These are phyloP conservation scores for Acomys russatus DNA, from an alignment of 2,797 vertebrate genomes.

Conservation along the genomic window DNA sequence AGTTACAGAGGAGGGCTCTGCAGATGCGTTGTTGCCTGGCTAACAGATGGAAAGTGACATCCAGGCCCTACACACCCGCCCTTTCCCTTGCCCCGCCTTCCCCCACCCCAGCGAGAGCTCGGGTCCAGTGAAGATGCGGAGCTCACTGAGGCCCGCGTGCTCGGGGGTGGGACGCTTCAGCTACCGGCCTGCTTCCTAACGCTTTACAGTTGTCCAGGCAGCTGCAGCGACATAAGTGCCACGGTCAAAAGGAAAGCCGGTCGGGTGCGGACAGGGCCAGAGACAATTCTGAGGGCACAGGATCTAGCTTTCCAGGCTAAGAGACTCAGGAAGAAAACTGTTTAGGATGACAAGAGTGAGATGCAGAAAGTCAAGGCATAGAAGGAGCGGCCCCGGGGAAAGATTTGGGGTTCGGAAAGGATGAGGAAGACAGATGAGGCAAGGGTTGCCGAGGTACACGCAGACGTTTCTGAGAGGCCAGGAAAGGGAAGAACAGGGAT, in stretches of 20 bases:
- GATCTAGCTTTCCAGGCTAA: neutral
- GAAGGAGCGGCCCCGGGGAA: neutral
- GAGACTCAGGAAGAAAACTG: neutral
- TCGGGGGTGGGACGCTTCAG: neutral
- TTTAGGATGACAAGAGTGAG: neutral
- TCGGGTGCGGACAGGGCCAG: neutral
- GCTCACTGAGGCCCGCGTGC: neutral
- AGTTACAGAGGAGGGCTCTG: slow-evolving; percentile 1
- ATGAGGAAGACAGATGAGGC: neutral
- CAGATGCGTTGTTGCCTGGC: neutral
- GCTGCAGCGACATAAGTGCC: slow-evolving; percentile 71
- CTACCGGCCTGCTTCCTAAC: slow-evolving; percentile 71
- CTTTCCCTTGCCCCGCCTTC: too few relatives aligned
- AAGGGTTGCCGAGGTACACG: neutral
- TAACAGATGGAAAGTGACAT: neutral
- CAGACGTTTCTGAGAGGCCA: neutral
- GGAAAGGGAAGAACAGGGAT: neutral
- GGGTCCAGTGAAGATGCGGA: slow-evolving; percentile 31
- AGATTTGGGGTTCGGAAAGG: neutral
- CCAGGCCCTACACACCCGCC: neutral
- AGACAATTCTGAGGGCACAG: neutral
- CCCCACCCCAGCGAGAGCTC: neutral
- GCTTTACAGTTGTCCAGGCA: slow-evolving; percentile 47
- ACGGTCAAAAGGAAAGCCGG: slow-evolving; percentile 72
- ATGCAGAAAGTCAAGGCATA: neutral